Percentiles rank a stretch among this genome's conserved stretches.
phyloP scores from a whole-genome alignment of 1,140 invertebrate species.

The Marisa cornuarietis region DNA sequence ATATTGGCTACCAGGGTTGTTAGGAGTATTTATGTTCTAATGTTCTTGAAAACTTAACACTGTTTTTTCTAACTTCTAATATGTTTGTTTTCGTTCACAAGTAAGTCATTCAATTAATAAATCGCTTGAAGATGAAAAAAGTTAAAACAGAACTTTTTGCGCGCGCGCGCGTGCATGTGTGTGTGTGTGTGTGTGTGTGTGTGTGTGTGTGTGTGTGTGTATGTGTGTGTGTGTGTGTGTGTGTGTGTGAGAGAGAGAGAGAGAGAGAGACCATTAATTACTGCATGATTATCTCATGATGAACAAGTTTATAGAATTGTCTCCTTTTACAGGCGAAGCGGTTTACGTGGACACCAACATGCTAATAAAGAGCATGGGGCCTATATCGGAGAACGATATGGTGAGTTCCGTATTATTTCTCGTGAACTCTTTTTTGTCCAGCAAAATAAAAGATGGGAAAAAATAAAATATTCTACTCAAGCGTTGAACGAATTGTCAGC shows the following conservation, averaged over 20 bases:
- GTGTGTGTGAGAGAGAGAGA: too few species aligned
- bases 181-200: conserved; percentile 14
- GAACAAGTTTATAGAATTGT: background rate
- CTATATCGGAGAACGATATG: conserved; percentile 94
- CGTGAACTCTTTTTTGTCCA: background rate
- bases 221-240: too few species aligned
- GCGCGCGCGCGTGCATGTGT: background rate
- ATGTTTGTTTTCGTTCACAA: too few species aligned
- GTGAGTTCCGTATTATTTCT: conserved; percentile 56
- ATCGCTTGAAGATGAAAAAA: too few species aligned
- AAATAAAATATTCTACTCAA: conserved; percentile 7
- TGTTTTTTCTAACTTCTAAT: too few species aligned
- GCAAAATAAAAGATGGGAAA: background rate
- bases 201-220: too few species aligned
- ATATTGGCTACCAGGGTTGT: too few species aligned
- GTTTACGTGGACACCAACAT: conserved; percentile 91
- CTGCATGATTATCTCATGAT: background rate
- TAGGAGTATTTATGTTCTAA: too few species aligned
- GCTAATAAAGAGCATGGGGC: conserved; percentile 93
- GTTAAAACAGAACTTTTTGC: background rate
- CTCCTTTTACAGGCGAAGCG: conserved; percentile 76
- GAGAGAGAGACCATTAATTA: background rate
- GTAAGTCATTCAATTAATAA: too few species aligned
- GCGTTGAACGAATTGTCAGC: background rate
- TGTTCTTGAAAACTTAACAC: too few species aligned